phyloP scores from a whole-genome alignment of 2,113 vertebrate genomes.

The Colossoma macropomum region DNA sequence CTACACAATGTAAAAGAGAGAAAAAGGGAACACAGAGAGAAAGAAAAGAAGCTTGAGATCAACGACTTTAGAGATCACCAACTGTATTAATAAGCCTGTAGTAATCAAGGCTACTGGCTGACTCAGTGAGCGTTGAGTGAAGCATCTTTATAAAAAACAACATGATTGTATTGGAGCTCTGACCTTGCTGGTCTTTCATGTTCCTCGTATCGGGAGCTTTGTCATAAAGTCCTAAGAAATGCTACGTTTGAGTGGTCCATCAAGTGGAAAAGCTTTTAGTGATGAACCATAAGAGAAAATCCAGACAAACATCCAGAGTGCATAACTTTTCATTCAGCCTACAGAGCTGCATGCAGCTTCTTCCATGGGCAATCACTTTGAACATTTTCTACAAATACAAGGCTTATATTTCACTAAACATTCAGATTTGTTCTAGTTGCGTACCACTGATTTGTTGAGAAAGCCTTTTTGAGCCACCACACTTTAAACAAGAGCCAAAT shows the following conservation, averaged over 20 bases:
- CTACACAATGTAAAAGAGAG: not conserved
- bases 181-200: constrained; percentile 45
- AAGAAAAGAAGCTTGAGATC: not conserved
- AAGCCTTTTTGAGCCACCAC: not conserved
- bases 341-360: not conserved
- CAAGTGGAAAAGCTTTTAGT: constrained; percentile 53
- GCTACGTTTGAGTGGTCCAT: constrained; percentile 2
- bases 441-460: not conserved
- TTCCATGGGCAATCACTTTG: not conserved
- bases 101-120: not conserved
- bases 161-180: constrained; percentile 24
- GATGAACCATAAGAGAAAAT: not conserved
- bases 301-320: not conserved
- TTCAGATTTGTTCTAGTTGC: not conserved
- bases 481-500: no score
- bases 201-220: not conserved
- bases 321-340: not conserved
- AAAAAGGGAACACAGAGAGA: not conserved
- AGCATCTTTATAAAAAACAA: not conserved
- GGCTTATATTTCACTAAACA: not conserved
- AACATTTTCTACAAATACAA: not conserved
- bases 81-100: not conserved
- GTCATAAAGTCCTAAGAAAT: not conserved
- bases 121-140: not conserved
- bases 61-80: not conserved